These are phyloP conservation scores for Ormyrus thymus DNA, from an alignment of 2,888 invertebrate genomes.

Conservation along the genomic window DNA sequence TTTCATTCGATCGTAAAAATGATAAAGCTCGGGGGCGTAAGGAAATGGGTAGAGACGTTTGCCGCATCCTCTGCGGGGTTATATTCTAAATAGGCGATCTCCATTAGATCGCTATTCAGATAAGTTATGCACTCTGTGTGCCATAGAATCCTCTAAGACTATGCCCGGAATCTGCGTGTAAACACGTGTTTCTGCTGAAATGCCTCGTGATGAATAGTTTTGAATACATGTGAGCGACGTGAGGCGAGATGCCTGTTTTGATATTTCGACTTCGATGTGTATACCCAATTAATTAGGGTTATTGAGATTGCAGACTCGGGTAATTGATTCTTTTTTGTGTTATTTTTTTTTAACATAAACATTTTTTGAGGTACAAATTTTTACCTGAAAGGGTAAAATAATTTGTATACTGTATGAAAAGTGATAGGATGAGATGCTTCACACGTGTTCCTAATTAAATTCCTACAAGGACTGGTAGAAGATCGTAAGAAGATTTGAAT, in stretches of 20 bases:
- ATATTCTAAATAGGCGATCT: slow-evolving; percentile 37
- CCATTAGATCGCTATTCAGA: slow-evolving; percentile 30
- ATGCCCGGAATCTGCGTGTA: slow-evolving; percentile 15
- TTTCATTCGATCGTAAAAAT: slow-evolving; percentile 47
- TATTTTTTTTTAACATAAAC: too few species aligned
- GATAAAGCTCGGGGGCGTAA: slow-evolving; percentile 10
- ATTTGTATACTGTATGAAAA: not conserved
- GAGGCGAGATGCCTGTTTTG: too few species aligned
- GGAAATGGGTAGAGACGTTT: not conserved
- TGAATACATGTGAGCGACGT: too few species aligned
- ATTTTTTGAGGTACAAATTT: too few species aligned
- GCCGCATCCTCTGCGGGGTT: not conserved
- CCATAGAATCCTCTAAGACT: not conserved
- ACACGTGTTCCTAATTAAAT: not conserved
- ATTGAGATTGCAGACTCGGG: too few species aligned
- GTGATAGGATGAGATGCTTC: not conserved
- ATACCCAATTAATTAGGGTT: too few species aligned
- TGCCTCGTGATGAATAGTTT: slow-evolving; percentile 11
- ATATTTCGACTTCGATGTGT: not conserved
- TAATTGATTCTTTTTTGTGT: too few species aligned
- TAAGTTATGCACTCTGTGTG: not conserved
- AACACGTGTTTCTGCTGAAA: not conserved
- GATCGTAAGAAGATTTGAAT: slow-evolving; percentile 16
- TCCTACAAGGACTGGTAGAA: not conserved
- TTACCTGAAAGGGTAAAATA: not conserved